A percentile compares a stretch with the other conserved stretches of the same genome.
phyloP scores from a whole-genome alignment of 2,797 vertebrate genomes.

The Danio albolineatus region DNA sequence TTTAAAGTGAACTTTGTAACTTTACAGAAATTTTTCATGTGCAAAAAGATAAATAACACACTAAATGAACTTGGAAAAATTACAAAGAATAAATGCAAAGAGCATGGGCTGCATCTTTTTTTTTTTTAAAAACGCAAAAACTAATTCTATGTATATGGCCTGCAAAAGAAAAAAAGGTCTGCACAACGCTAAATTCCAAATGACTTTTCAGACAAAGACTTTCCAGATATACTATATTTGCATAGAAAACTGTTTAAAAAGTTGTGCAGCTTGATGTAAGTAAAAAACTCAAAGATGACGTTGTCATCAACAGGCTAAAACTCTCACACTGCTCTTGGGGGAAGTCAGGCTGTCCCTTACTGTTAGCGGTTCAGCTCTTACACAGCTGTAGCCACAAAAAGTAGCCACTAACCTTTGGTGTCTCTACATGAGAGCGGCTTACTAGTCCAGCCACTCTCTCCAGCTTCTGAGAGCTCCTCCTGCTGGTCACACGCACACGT shows the following conservation, averaged over 20 bases:
- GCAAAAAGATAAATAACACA: too few relatives aligned
- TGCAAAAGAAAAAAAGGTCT: neutral
- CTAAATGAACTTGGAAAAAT: too few relatives aligned
- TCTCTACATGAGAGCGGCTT: slow-evolving; percentile 72
- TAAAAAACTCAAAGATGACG: neutral
- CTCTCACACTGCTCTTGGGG: neutral
- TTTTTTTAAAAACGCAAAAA: neutral
- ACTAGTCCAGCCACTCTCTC: slow-evolving; percentile 83
- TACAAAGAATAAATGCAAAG: too few relatives aligned
- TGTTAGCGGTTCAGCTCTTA: neutral
- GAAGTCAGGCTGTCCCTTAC: neutral
- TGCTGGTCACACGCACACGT: slow-evolving; percentile 83
- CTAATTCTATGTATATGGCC: neutral
- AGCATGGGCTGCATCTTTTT: neutral
- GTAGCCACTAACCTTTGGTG: slow-evolving; percentile 80
- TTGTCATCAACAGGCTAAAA: neutral
- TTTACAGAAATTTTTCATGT: too few relatives aligned
- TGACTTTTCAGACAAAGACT: too few relatives aligned
- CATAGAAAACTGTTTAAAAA: neutral
- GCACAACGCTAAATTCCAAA: too few relatives aligned
- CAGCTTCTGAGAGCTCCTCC: slow-evolving; percentile 81
- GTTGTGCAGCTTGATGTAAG: neutral
- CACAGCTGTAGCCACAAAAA: neutral
- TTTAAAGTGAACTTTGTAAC: too few relatives aligned
- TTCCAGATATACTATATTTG: neutral